phyloP scores from a whole-genome alignment of 1,140 invertebrate genomes.

The Formica selysi region DNA sequence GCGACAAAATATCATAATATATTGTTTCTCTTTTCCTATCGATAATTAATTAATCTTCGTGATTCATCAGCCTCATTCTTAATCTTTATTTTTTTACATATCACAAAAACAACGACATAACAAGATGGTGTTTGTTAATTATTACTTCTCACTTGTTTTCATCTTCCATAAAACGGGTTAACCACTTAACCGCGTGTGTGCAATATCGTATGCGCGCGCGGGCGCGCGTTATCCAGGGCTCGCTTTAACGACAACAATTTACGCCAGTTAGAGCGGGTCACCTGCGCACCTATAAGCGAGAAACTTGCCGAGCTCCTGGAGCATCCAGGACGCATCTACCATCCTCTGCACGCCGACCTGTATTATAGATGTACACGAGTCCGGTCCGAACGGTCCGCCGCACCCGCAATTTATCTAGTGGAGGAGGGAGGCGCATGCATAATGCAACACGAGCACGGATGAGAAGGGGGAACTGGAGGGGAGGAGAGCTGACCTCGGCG shows the following conservation, averaged over 20 bases:
- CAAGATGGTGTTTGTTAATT: background rate
- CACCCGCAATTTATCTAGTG: slow-evolving; percentile 62
- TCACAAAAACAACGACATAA: background rate
- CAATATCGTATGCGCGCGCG: slow-evolving; percentile 4
- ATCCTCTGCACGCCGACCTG: slow-evolving; percentile 15
- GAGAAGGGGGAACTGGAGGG: background rate
- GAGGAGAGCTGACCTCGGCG: slow-evolving; percentile 2
- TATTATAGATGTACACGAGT: slow-evolving; percentile 65
- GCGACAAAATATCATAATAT: background rate
- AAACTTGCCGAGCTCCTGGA: slow-evolving; percentile 60
- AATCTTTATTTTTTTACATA: background rate
- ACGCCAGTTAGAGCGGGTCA: slow-evolving; percentile 63
- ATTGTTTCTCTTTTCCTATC: background rate
- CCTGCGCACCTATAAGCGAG: slow-evolving; percentile 66
- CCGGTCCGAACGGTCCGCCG: slow-evolving; percentile 53
- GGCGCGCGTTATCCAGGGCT: slow-evolving; percentile 41
- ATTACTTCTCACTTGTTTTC: slow-evolving; percentile 24
- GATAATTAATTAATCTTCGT: background rate
- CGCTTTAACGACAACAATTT: slow-evolving; percentile 69
- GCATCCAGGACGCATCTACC: slow-evolving; percentile 32
- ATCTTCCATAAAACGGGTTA: background rate
- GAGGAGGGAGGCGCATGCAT: slow-evolving; percentile 16
- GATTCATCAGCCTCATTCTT: background rate
- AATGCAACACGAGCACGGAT: slow-evolving; percentile 64
- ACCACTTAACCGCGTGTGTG: slow-evolving; percentile 15